Conservation (phyloP, 2,797 vertebrate genomes). For the Tragopan temminckii region DNA sequence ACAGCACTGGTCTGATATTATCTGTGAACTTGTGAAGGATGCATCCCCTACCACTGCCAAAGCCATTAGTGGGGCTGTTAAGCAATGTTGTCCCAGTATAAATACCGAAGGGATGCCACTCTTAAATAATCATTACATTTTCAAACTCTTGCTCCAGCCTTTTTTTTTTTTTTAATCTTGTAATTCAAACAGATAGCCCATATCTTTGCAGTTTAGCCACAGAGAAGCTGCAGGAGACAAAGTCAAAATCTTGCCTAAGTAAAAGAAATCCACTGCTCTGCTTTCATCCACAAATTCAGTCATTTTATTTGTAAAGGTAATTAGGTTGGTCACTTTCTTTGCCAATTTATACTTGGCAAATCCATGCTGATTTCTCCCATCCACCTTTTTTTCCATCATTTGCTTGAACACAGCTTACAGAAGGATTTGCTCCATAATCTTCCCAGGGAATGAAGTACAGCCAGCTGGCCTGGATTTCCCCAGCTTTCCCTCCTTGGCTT, state of each 20-base stretch:
- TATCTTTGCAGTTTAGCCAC: neutral
- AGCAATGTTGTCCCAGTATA: neutral
- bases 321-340: neutral
- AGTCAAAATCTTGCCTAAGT: neutral
- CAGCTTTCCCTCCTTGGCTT: neutral
- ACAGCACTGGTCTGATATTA: neutral
- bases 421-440: neutral
- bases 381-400: neutral
- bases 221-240: neutral
- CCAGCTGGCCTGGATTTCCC: neutral
- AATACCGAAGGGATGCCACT: neutral
- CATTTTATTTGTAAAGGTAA: neutral
- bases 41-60: neutral
- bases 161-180: neutral
- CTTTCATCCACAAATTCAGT: neutral
- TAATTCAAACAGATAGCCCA: neutral
- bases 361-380: neutral
- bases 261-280: neutral
- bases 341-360: neutral
- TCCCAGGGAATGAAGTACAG: neutral
- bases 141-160: neutral
- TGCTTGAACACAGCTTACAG: neutral
- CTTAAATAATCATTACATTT: neutral
- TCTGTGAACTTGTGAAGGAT: neutral
- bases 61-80: neutral